Conservation (phyloP, 2,797 vertebrate species). For the Aplochiton taeniatus region DNA sequence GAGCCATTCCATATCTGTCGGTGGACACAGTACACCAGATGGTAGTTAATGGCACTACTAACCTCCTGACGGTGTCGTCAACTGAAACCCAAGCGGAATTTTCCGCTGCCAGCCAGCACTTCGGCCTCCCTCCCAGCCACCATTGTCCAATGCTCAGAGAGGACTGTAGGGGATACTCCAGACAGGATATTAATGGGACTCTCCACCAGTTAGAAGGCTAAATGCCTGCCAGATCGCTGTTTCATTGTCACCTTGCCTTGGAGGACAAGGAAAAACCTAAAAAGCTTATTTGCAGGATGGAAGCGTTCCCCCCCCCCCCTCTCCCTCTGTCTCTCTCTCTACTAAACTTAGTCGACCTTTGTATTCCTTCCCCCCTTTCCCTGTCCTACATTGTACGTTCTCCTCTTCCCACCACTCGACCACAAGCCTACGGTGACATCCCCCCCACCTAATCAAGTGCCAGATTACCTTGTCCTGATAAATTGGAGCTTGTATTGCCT, state of each 20-base stretch:
- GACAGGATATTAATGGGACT: conserved; percentile 72
- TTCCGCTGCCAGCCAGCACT: conserved; percentile 36
- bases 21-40: conserved; percentile 58
- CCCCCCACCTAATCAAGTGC: conserved; percentile 75
- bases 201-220: conserved; percentile 63
- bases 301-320: conserved; percentile 18
- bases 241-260: conserved; percentile 77
- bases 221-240: conserved; percentile 52
- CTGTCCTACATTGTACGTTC: conserved; percentile 19
- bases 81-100: conserved; percentile 54
- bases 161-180: conserved; percentile 58
- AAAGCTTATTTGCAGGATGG: conserved; percentile 69
- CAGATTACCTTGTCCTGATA: conserved; percentile 83
- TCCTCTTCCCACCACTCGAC: conserved; percentile 48
- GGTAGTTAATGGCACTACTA: conserved; percentile 67
- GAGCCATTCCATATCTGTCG: conserved; percentile 65
- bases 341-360: not conserved
- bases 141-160: conserved; percentile 43
- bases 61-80: conserved; percentile 47
- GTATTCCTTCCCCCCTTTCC: conserved; percentile 6
- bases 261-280: conserved; percentile 70
- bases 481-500: conserved; percentile 75
- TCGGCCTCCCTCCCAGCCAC: conserved; percentile 5
- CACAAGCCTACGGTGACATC: conserved; percentile 65
- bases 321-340: not conserved